phyloP scores from a whole-genome alignment of 2,888 invertebrate genomes.

The Heliconius ismenius region DNA sequence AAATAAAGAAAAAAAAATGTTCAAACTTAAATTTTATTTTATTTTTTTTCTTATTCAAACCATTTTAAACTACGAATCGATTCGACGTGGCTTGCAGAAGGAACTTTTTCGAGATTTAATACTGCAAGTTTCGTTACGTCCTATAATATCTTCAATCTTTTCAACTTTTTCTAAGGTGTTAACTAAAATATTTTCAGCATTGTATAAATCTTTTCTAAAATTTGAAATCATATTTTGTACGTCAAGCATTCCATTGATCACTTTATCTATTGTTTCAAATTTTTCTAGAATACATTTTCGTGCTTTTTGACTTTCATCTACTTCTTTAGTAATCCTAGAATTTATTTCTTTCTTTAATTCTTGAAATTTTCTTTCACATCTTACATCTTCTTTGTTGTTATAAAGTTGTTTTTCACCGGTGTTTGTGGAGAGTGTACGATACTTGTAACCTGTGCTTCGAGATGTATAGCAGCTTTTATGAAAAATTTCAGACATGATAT shows the following conservation, averaged over 20 bases:
- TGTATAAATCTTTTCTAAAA: slow-evolving; percentile 54
- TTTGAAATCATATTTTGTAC: slow-evolving; percentile 55
- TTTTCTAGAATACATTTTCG: slow-evolving; percentile 58
- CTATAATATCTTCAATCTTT: slow-evolving; percentile 52
- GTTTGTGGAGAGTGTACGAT: slow-evolving; percentile 69
- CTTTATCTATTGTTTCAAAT: slow-evolving; percentile 58
- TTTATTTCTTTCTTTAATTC: slow-evolving; percentile 62
- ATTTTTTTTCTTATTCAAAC: background rate
- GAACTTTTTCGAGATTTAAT: slow-evolving; percentile 51
- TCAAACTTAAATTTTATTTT: slow-evolving; percentile 22
- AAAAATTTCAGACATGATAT: slow-evolving; percentile 61
- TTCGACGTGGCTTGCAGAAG: slow-evolving; percentile 41
- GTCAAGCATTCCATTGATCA: slow-evolving; percentile 63
- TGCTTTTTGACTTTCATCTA: slow-evolving; percentile 52
- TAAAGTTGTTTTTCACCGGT: slow-evolving; percentile 59
- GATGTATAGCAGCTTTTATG: slow-evolving; percentile 68
- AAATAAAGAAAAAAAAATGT: slow-evolving; percentile 54
- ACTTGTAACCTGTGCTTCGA: slow-evolving; percentile 69
- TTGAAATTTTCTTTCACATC: slow-evolving; percentile 60
- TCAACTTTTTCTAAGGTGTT: slow-evolving; percentile 55
- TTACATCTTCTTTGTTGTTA: slow-evolving; percentile 51
- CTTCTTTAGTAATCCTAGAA: slow-evolving; percentile 56
- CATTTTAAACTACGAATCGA: slow-evolving; percentile 40
- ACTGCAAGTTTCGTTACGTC: slow-evolving; percentile 46
- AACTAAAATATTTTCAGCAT: slow-evolving; percentile 51